A percentile compares a stretch with the other conserved stretches of the same genome.
Conservation (phyloP, 2,113 vertebrate species). For the Chamaetylas fuelleborni region DNA sequence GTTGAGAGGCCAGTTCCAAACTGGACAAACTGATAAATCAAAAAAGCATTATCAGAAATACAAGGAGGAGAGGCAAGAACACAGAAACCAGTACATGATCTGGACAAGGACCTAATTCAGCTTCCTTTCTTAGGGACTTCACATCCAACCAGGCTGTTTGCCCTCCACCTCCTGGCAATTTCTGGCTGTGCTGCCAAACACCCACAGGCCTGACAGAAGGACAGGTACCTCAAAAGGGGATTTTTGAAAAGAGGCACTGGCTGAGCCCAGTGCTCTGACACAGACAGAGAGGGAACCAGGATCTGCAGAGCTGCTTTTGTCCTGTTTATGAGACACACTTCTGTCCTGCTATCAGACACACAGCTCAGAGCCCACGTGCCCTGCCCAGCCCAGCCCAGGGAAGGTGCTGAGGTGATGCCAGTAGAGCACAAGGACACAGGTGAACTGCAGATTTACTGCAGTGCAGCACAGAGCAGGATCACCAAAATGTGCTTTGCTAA, state of each 20-base stretch:
- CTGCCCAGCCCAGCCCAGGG: background rate
- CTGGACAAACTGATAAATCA: background rate
- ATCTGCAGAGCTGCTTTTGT: background rate
- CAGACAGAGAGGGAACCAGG: background rate
- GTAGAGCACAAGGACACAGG: background rate
- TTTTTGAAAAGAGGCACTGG: background rate
- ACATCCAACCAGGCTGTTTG: background rate
- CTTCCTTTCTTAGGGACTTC: background rate
- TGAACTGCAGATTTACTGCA: background rate
- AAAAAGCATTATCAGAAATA: background rate
- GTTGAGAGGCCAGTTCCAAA: background rate
- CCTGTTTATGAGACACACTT: background rate
- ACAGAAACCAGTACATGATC: background rate
- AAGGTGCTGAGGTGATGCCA: rapidly evolving
- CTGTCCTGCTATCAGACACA: background rate
- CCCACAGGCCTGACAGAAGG: background rate
- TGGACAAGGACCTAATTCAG: background rate
- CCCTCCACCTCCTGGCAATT: background rate
- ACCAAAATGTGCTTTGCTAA: background rate
- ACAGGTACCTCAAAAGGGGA: background rate
- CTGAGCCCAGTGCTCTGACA: background rate
- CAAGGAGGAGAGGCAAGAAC: background rate
- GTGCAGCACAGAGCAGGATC: background rate
- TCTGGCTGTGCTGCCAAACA: background rate
- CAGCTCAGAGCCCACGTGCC: rapidly evolving